These are phyloP conservation scores for Fukomys damarensis DNA, from an alignment of 2,113 vertebrate genomes.

Conservation along the genomic window DNA sequence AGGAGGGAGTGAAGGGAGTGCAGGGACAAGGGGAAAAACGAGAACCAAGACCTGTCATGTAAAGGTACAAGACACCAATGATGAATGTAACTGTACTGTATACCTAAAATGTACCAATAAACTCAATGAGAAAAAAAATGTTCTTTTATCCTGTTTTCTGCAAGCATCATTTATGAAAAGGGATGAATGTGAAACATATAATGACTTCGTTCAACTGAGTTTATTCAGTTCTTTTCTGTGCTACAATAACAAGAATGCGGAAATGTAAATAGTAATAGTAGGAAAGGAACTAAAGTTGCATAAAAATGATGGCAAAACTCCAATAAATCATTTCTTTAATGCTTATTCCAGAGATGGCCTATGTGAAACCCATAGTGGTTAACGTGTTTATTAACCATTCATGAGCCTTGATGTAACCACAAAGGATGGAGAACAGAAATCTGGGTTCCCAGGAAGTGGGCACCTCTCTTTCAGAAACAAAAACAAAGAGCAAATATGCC, in stretches of 20 bases:
- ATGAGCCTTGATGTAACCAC: not conserved
- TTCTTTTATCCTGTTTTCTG: not conserved
- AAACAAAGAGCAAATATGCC: not conserved
- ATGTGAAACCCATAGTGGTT: not conserved
- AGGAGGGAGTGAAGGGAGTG: too few species aligned
- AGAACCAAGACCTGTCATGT: too few species aligned
- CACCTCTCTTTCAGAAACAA: not conserved
- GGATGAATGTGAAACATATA: not conserved
- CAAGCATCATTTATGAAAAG: not conserved
- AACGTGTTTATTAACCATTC: not conserved
- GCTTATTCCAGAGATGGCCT: not conserved
- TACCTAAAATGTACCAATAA: too few species aligned
- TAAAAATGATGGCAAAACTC: not conserved
- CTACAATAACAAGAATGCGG: not conserved
- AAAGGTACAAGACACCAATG: too few species aligned
- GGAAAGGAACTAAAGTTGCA: not conserved
- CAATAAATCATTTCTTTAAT: not conserved
- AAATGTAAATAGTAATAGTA: constrained; percentile 19
- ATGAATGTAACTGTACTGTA: too few species aligned
- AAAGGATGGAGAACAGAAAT: not conserved
- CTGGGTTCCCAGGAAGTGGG: fast-evolving
- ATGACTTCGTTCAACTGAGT: not conserved
- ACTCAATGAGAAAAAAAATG: too few species aligned
- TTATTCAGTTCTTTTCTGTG: not conserved
- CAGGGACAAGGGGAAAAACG: too few species aligned